A percentile compares a stretch with the other conserved stretches of the same genome.
These are phyloP conservation scores for Thalpophila matura DNA, from an alignment of 2,888 invertebrate genomes.

Conservation along the genomic window DNA sequence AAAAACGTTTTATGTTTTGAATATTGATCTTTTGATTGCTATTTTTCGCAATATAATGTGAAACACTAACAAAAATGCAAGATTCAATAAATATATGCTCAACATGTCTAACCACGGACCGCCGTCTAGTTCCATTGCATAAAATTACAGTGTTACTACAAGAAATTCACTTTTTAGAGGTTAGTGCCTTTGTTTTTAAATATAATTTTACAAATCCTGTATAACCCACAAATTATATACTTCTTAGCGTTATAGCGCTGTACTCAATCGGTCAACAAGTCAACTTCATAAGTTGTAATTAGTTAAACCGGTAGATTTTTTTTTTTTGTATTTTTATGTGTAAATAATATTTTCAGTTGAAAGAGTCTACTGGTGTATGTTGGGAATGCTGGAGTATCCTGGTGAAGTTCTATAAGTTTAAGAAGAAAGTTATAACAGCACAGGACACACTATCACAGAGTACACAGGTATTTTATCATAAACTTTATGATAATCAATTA, in stretches of 20 bases:
- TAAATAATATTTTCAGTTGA: conserved; percentile 61
- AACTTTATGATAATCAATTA: too few relatives aligned
- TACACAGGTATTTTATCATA: conserved; percentile 39
- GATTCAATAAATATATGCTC: conserved; percentile 55
- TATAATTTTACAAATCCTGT: too few relatives aligned
- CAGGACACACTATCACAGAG: conserved; percentile 51
- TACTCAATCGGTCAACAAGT: too few relatives aligned
- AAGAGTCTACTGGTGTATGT: conserved; percentile 62
- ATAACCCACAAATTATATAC: too few relatives aligned
- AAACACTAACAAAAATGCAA: conserved; percentile 41
- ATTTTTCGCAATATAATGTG: not conserved
- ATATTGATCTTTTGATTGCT: not conserved
- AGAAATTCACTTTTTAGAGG: conserved; percentile 54
- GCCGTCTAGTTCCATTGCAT: conserved; percentile 52
- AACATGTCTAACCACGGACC: conserved; percentile 66
- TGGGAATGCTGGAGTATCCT: conserved; percentile 75
- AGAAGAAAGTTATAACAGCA: conserved; percentile 61
- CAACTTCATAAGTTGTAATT: too few relatives aligned
- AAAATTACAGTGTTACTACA: conserved; percentile 51
- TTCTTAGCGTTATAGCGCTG: too few relatives aligned
- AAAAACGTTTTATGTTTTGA: not conserved
- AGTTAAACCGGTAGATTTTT: too few relatives aligned
- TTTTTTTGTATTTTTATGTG: too few relatives aligned
- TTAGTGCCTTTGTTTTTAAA: conserved; percentile 40
- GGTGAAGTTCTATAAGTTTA: conserved; percentile 68